These are phyloP conservation scores for Penaeus monodon DNA, from an alignment of 2,888 invertebrate genomes.

Conservation along the genomic window DNA sequence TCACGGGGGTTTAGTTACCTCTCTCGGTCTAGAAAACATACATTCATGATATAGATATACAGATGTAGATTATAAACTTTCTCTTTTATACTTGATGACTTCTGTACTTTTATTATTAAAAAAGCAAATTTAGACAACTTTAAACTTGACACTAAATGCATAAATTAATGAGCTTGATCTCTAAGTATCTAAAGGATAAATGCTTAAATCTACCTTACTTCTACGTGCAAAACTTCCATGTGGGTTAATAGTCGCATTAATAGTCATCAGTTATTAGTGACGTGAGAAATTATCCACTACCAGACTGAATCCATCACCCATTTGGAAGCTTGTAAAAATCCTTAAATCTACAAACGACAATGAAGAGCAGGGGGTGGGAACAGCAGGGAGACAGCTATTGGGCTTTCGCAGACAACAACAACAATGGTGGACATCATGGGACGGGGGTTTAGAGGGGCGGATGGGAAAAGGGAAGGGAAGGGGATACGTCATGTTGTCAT, in stretches of 20 bases:
- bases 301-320: conserved; percentile 6
- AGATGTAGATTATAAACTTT: conserved; percentile 7
- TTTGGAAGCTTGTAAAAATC: conserved; percentile 40
- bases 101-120: conserved; percentile 11
- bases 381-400: not conserved
- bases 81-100: conserved; percentile 7
- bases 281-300: not conserved
- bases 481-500: too few relatives aligned
- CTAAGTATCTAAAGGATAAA: conserved; percentile 54
- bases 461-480: not conserved
- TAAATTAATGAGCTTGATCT: conserved; percentile 42
- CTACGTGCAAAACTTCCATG: conserved; percentile 54
- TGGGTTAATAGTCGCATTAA: not conserved
- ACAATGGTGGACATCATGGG: conserved; percentile 13
- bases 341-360: conserved; percentile 52
- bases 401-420: not conserved
- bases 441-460: not conserved
- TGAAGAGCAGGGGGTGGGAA: conserved; percentile 31
- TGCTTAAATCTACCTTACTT: conserved; percentile 61
- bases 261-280: not conserved
- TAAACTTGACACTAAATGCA: conserved; percentile 42
- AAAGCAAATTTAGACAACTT: conserved; percentile 35
- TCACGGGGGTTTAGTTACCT: conserved; percentile 3
- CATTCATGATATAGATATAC: conserved; percentile 34
- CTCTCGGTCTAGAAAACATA: conserved; percentile 31